Evolutionary conservation across 23 tunicate genomes (phyloP).

Genomic region (Styela plicata): DNA sequence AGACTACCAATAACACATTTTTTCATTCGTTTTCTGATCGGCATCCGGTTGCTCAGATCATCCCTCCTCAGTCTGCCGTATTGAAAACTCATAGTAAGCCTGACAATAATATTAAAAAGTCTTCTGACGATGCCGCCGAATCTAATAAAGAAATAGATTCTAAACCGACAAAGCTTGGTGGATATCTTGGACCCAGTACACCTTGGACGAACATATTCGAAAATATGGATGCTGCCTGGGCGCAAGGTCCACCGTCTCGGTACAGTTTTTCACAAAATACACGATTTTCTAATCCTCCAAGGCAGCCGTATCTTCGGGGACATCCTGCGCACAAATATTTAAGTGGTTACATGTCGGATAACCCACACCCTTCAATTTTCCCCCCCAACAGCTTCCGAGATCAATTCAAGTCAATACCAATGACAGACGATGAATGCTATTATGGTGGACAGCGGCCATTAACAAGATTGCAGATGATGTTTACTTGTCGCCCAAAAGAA

Average conservation of each 20-base stretch:
- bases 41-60: neutral
- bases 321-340: neutral
- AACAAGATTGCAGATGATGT: slow-evolving; percentile 16
- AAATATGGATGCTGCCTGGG: neutral
- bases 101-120: neutral
- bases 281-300: neutral
- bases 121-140: neutral
- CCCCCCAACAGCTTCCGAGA: slow-evolving; percentile 9
- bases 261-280: neutral
- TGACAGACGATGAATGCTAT: slow-evolving; percentile 29
- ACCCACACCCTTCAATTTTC: neutral
- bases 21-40: neutral
- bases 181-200: slow-evolving; percentile 14
- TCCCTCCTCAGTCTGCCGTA: slow-evolving; percentile 20
- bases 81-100: slow-evolving; percentile 28
- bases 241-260: neutral
- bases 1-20: neutral
- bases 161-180: neutral
- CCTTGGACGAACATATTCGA: slow-evolving; percentile 13
- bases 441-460: neutral
- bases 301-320: neutral
- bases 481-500: slow-evolving; percentile 11
- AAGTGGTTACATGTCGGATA: slow-evolving; percentile 21
- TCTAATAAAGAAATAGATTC: neutral
- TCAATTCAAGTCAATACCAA: neutral